A percentile compares a stretch with the other conserved stretches of the same genome.
These are phyloP conservation scores for Nycticryphes semicollaris DNA, from an alignment of 2,113 vertebrate species.

Conservation along the genomic window DNA sequence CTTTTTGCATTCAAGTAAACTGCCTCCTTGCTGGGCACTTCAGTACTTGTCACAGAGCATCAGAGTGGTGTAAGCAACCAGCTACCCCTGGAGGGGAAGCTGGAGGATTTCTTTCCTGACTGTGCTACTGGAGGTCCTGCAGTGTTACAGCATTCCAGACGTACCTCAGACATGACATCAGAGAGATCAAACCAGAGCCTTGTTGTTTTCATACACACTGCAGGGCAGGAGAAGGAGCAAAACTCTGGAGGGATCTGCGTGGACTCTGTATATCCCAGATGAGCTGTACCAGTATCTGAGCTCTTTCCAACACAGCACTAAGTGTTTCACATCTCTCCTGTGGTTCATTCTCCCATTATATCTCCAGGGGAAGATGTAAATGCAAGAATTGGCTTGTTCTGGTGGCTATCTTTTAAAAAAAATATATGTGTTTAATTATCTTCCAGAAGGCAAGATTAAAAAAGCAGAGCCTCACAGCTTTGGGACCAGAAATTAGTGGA, in stretches of 20 bases:
- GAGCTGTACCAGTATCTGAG: not conserved
- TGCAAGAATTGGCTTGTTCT: not conserved
- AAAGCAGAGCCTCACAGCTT: not conserved
- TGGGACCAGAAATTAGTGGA: not conserved
- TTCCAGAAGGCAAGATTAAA: not conserved
- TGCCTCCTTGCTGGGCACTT: not conserved
- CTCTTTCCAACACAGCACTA: not conserved
- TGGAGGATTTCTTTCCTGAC: not conserved
- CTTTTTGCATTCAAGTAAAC: not conserved
- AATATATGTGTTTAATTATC: not conserved
- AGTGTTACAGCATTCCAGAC: not conserved
- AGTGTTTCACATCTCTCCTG: not conserved
- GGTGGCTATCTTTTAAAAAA: not conserved
- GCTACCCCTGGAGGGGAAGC: not conserved
- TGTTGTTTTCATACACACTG: not conserved
- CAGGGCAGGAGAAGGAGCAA: not conserved
- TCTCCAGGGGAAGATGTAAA: not conserved
- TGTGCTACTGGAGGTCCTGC: not conserved
- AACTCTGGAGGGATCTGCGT: not conserved
- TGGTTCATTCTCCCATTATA: not conserved
- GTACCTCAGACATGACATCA: not conserved
- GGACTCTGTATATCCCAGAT: not conserved
- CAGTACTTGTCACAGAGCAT: not conserved
- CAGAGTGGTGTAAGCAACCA: not conserved
- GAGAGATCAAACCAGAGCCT: not conserved